Base-by-base conservation (phyloP, 2,113 vertebrate species). In the Megaptera novaeangliae region DNA sequence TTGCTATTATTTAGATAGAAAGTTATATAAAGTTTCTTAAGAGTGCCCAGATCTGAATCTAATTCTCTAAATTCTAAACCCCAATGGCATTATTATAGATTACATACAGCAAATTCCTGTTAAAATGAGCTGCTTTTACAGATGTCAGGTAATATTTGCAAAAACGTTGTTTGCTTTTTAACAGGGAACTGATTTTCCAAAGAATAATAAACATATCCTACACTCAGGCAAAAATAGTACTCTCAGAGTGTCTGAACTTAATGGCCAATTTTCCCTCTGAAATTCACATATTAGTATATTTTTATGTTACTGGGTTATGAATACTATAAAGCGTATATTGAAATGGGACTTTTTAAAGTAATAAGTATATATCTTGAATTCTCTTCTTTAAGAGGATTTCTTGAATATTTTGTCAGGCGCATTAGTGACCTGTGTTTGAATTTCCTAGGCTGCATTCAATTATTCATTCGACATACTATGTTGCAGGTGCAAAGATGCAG, bases 1-100 rank as follows among this genome's bases (percentile, higher is more conserved):
- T 91, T 95, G 85, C 96, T 96, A 96, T 97, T 97, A 96, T 98
- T 98, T 98, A 98, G 97, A 83, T 93, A 95, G 87, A 88, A 95
- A 96, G 87, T 75, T 97, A 97, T 63, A 94, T 92, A 94, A 96
- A 72, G 44, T 97, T 97, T 97, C 91, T 86, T 95, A 74, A 95
- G 94, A 96, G 71, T 96, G 75, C 81, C 13, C 68, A 68, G 55
- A 71, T 93, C 97, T 96, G 89, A 97, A 92, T 96, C 95, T 93
- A 95, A 90, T 97, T 96, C 87, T 95, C 72, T 78, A 90, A 95
- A 95, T 97, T 96, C 89, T 93, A 69, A 88, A 74, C 57, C 78
- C 44, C 64, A 89, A 72, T 11, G 49, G 69, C 49, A 72, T 64
- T 92, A 74, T 84, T 92, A 57, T 92, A 92, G 84, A 93, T 81